phyloP scores from a whole-genome alignment of 2,888 invertebrate genomes.

The Germaria angustata region DNA sequence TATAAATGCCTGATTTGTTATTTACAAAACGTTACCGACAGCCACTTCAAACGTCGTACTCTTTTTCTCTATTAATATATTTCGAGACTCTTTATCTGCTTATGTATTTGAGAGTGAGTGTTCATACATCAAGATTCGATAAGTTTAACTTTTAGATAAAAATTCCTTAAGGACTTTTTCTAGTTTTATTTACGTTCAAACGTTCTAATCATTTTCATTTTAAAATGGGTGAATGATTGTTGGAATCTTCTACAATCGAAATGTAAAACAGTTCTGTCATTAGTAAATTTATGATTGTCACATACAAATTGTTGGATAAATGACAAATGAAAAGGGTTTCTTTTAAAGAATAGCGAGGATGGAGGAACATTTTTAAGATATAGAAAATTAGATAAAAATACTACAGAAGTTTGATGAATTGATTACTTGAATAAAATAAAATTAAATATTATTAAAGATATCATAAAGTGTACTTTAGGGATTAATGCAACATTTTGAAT shows the following conservation, averaged over 20 bases:
- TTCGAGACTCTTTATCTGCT: background rate
- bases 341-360: background rate
- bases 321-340: constrained; percentile 74
- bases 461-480: background rate
- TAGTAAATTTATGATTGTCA: constrained; percentile 73
- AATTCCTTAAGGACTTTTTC: constrained; percentile 61
- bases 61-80: constrained; percentile 4
- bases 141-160: constrained; percentile 60
- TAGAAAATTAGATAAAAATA: constrained; percentile 1
- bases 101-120: background rate
- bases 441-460: background rate
- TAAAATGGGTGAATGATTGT: background rate
- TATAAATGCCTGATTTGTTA: constrained; percentile 79
- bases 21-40: constrained; percentile 76
- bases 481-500: background rate
- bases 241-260: constrained; percentile 70
- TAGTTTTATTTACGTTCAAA: constrained; percentile 8
- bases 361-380: background rate
- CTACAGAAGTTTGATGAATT: constrained; percentile 32
- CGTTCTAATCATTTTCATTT: constrained; percentile 51
- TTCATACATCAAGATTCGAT: constrained; percentile 45
- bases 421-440: background rate
- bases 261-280: constrained; percentile 75
- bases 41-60: constrained; percentile 36
- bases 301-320: constrained; percentile 64